These are phyloP conservation scores for Thryonomys swinderianus DNA, from an alignment of 2,113 vertebrate species.

Conservation along the genomic window DNA sequence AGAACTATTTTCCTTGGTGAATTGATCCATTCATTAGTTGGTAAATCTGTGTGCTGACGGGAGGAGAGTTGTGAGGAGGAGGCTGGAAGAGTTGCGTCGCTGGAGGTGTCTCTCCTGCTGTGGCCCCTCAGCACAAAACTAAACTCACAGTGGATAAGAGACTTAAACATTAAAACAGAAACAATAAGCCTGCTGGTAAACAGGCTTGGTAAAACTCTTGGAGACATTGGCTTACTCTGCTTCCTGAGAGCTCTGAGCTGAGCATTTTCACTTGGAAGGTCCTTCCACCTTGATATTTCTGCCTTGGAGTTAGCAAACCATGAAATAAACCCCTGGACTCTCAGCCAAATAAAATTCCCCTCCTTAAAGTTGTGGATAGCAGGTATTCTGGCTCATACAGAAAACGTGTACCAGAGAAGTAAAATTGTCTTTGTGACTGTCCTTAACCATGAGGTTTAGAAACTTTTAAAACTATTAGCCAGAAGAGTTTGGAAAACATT, in stretches of 20 bases:
- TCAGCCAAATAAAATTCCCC: background rate
- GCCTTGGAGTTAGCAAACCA: background rate
- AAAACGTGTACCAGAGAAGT: background rate
- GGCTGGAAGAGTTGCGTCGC: background rate
- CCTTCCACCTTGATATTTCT: background rate
- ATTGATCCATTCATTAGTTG: background rate
- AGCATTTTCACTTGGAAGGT: background rate
- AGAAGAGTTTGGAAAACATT: background rate
- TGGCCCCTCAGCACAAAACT: too few species aligned
- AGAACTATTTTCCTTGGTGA: background rate
- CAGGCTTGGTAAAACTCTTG: too few species aligned
- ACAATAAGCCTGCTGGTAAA: too few species aligned
- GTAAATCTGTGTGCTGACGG: background rate
- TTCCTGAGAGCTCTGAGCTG: background rate
- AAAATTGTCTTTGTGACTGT: background rate
- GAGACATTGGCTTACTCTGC: background rate
- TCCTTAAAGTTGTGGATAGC: background rate
- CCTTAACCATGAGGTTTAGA: background rate
- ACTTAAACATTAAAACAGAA: too few species aligned
- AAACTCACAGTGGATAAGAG: too few species aligned
- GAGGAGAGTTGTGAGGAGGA: background rate
- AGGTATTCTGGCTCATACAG: background rate
- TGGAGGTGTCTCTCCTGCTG: background rate
- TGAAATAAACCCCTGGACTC: background rate
- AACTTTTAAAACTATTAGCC: background rate